Evolutionary conservation across 1,140 invertebrate species (phyloP).

Genomic region (Lepidostoma basale): DNA sequence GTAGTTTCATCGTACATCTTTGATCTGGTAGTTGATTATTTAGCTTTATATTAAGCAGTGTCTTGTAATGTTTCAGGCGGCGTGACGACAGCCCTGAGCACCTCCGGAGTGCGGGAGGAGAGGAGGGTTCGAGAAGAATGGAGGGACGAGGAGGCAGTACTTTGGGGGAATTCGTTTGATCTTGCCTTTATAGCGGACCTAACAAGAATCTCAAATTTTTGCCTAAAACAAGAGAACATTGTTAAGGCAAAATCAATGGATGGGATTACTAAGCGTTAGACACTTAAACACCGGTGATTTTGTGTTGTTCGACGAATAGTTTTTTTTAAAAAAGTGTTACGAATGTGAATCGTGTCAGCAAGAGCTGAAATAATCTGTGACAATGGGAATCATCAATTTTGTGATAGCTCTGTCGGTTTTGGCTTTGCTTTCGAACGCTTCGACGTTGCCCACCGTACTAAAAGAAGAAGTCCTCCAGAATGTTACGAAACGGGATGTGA

Average conservation of each 20-base stretch:
- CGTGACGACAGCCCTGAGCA: background rate
- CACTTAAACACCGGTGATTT: background rate
- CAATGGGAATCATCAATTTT: conserved; percentile 30
- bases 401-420: conserved; percentile 33
- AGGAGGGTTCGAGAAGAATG: background rate
- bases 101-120: background rate
- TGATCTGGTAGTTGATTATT: background rate
- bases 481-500: conserved; percentile 13
- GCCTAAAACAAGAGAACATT: background rate
- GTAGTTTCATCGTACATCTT: no score
- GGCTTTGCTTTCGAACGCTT: conserved; percentile 36
- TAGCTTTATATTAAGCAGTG: background rate
- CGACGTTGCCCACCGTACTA: conserved; percentile 21
- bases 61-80: background rate
- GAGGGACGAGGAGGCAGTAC: background rate
- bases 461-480: background rate
- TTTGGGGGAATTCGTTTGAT: conserved; percentile 6
- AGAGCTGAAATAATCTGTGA: background rate
- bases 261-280: background rate
- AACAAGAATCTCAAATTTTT: background rate
- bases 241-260: background rate
- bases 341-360: conserved; percentile 5
- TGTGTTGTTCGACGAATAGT: background rate
- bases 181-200: background rate
- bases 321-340: background rate